Conservation (phyloP, 92 coral and sea anemone species). For the Zoanthus sociatus region DNA sequence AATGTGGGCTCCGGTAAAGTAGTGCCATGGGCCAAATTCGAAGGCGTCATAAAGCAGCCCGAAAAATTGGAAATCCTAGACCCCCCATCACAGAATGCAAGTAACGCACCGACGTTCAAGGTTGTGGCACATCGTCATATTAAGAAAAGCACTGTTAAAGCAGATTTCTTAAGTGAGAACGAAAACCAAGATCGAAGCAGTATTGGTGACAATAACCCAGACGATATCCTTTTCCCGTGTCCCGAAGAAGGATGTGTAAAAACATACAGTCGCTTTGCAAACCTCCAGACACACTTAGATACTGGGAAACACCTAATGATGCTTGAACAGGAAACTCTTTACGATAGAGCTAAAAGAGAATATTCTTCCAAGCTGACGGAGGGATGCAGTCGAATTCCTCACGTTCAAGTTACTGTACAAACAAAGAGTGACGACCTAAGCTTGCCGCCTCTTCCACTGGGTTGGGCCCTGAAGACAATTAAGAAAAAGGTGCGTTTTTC, state of each 20-base stretch:
- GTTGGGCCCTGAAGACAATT: too few species aligned
- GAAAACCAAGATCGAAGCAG: not conserved
- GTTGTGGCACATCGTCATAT: too few species aligned
- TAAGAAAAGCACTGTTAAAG: conserved; percentile 12
- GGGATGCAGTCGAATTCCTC: not conserved
- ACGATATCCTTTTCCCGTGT: conserved; percentile 37
- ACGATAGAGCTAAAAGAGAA: not conserved
- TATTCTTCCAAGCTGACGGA: too few species aligned
- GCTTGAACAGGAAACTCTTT: conserved; percentile 17
- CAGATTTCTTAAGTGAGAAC: conserved; percentile 2
- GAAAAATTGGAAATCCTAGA: not conserved
- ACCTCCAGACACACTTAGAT: conserved; percentile 18
- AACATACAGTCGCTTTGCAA: conserved; percentile 13
- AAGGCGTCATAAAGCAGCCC: conserved; percentile 24
- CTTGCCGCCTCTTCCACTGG: too few species aligned
- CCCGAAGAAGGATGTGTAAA: conserved; percentile 40
- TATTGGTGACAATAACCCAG: not conserved
- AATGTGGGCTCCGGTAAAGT: conserved; percentile 28
- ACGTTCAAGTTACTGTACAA: not conserved
- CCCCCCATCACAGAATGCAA: too few species aligned
- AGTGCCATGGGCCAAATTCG: conserved; percentile 21
- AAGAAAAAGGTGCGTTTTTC: too few species aligned
- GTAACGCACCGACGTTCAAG: too few species aligned
- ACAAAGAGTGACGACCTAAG: too few species aligned
- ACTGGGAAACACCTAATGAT: conserved; percentile 3